Conservation (phyloP, 2,113 vertebrate genomes). For the Plotosus lineatus region DNA sequence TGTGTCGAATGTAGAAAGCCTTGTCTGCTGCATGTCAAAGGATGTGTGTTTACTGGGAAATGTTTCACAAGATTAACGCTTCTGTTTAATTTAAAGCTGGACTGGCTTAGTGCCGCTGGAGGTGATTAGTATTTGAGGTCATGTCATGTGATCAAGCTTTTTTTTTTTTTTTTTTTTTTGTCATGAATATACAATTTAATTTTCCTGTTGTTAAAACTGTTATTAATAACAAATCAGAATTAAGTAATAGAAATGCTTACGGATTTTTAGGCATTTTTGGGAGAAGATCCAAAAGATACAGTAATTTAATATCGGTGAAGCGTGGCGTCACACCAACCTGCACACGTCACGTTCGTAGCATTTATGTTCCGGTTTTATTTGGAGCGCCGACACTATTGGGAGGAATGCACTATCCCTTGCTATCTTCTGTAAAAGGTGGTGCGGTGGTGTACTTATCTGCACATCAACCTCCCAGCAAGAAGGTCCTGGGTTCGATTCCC, state of each 20-base stretch:
- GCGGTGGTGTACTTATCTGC: too few species aligned
- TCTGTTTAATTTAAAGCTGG: not conserved
- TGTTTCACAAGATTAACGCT: not conserved
- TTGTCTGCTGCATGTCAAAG: not conserved
- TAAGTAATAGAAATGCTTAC: too few species aligned
- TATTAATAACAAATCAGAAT: not conserved
- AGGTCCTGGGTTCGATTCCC: too few species aligned
- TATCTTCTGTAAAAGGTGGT: not conserved
- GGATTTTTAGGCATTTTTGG: too few species aligned
- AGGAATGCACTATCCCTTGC: not conserved
- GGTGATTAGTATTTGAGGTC: not conserved
- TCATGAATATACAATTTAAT: not conserved
- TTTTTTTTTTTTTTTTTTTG: not conserved
- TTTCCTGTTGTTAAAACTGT: too few species aligned
- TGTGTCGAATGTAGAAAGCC: not conserved
- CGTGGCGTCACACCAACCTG: not conserved
- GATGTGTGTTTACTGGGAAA: not conserved
- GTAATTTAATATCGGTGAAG: too few species aligned
- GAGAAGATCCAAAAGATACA: too few species aligned
- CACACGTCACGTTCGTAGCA: not conserved
- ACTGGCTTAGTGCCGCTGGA: not conserved
- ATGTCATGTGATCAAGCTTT: not conserved
- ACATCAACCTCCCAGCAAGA: too few species aligned
- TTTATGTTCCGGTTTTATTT: not conserved
- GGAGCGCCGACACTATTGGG: not conserved